These are phyloP conservation scores for Clostera curtula DNA, from an alignment of 2,888 invertebrate species.

Conservation along the genomic window DNA sequence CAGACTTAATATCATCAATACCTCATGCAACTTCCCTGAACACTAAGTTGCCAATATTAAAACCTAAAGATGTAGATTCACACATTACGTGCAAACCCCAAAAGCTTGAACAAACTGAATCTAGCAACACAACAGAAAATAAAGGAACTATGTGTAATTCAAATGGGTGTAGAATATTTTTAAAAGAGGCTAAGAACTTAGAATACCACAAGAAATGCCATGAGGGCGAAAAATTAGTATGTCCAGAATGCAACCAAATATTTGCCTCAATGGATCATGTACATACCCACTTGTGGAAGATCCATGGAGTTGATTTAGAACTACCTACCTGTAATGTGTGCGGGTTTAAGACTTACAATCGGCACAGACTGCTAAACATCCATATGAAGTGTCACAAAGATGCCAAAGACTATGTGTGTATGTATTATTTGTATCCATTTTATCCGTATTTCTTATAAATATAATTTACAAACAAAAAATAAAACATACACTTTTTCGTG, in stretches of 20 bases:
- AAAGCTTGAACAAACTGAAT: constrained; percentile 19
- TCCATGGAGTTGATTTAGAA: constrained; percentile 86
- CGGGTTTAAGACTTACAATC: constrained; percentile 81
- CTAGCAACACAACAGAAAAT: constrained; percentile 19
- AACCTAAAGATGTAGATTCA: constrained; percentile 20
- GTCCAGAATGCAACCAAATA: constrained; percentile 79
- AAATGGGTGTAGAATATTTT: constrained; percentile 70
- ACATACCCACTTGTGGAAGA: constrained; percentile 87
- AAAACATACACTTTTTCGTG: no score
- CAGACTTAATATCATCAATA: constrained; percentile 63
- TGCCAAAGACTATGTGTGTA: constrained; percentile 76
- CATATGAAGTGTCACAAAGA: constrained; percentile 85
- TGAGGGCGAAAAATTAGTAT: constrained; percentile 60
- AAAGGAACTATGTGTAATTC: constrained; percentile 63
- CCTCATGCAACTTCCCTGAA: constrained; percentile 28
- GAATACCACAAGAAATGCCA: constrained; percentile 80
- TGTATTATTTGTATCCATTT: constrained; percentile 21
- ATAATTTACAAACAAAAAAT: no score
- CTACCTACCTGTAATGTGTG: constrained; percentile 85
- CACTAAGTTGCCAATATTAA: constrained; percentile 25
- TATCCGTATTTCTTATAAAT: no score
- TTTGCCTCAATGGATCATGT: constrained; percentile 78
- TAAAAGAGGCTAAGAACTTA: constrained; percentile 75
- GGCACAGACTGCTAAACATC: constrained; percentile 80
- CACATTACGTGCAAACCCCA: constrained; percentile 29